Evolutionary conservation across 2,113 vertebrate species (phyloP).

Genomic region (Jaculus jaculus): DNA sequence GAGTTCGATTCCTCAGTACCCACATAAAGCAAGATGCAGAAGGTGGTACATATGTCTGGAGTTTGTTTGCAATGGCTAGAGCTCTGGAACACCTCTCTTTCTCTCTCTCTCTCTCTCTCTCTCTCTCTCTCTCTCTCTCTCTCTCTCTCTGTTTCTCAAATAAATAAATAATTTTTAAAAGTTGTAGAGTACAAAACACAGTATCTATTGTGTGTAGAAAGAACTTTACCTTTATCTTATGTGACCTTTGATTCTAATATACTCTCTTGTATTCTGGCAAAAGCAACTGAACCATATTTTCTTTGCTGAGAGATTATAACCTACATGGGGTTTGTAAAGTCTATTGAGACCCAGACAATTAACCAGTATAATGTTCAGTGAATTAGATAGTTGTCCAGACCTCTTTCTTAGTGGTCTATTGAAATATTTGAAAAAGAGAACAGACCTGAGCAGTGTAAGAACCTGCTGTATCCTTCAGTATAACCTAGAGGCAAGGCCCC

Average conservation of each 20-base stretch:
- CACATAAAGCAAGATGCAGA: too few relatives aligned
- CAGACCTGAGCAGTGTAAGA: background rate
- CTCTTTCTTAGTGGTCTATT: background rate
- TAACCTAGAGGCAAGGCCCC: background rate
- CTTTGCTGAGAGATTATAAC: background rate
- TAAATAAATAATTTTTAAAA: too few relatives aligned
- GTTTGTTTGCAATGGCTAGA: too few relatives aligned
- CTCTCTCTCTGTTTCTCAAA: too few relatives aligned
- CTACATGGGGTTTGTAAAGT: too few relatives aligned
- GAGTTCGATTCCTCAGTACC: too few relatives aligned
- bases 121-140: too few relatives aligned
- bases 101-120: too few relatives aligned
- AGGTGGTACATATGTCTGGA: too few relatives aligned
- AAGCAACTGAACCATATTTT: background rate
- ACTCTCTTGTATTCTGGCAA: background rate
- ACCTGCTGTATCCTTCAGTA: background rate
- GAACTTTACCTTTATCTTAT: background rate
- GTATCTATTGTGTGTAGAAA: background rate
- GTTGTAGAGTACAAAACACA: background rate
- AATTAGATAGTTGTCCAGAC: background rate
- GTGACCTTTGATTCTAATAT: constrained; percentile 19
- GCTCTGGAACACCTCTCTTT: too few relatives aligned
- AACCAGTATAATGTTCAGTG: background rate
- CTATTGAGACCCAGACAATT: background rate
- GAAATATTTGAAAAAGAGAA: constrained; percentile 29